Base-by-base conservation (phyloP, 2,113 vertebrate species). In the Pterophyllum scalare region DNA sequence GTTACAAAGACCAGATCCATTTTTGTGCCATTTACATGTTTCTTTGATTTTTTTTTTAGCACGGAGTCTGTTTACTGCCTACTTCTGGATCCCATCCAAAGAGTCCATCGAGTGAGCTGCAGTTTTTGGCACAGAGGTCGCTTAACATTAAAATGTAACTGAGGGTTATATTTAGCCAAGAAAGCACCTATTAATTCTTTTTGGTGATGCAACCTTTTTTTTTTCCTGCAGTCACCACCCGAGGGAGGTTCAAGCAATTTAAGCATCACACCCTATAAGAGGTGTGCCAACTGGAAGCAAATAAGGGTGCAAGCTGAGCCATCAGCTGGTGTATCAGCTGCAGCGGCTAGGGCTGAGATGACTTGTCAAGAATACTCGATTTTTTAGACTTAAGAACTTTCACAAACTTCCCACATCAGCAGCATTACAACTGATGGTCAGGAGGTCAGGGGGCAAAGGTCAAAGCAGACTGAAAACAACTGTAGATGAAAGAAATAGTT, bases 381-480 rank as follows among this genome's bases (percentile, higher is more conserved):
- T 80, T 26, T 13, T 9, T 33, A 4, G 64, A 33, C 46, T 72
- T 17, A 19, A 35, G 72, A 80, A 38, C 17, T 56, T 80, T 70
- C 28, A 52, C 12, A 19, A 20, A 56, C 46, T 46, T 75, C 43
- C 13, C 1, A 15, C 22, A 60, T 72, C 26, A 57, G 33, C 76
- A 75, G 56, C 54, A 46, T 75, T 19, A 24, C 17, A 38, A 20
- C 56, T 3, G 59, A 62, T 19, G n/a, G 60, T 4, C 49, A 20
- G 70, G 28, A 57, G 52, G 77, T 65, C 22, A 17, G 6, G 10
- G 54, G 64, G 26, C 26, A 85, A 75, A 75, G 79, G 60, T 82
- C 49, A 72, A 46, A 4, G 40, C 26, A 24, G 57, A n/a, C 24
- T 6, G 43, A 9, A 81, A 67, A 77, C 43, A 65, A 52, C 40